Evolutionary conservation across 2,797 vertebrate species (phyloP).

Genomic region (Pelochelys cantorii): DNA sequence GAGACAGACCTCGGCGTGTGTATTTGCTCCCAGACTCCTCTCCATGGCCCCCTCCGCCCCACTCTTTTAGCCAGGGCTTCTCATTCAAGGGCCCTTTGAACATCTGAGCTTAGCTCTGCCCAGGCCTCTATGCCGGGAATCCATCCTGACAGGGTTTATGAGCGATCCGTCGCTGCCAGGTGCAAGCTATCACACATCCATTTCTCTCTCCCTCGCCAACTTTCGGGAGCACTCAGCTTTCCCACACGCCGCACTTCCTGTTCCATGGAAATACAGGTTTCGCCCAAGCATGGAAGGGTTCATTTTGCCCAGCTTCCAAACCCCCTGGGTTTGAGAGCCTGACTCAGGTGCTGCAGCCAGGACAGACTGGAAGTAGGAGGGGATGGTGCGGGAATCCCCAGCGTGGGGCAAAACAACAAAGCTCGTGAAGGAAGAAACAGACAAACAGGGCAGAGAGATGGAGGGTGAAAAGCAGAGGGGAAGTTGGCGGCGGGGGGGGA

Average conservation of each 20-base stretch:
- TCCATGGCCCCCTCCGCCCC: background rate
- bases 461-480: background rate
- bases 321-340: background rate
- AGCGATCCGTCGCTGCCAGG: constrained; percentile 66
- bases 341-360: background rate
- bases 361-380: background rate
- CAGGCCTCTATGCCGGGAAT: background rate
- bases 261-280: constrained; percentile 76
- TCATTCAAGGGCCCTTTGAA: background rate
- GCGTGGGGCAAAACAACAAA: background rate
- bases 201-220: constrained; percentile 68
- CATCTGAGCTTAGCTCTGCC: constrained; percentile 11
- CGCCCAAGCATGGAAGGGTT: background rate
- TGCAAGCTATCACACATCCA: constrained; percentile 73
- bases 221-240: constrained; percentile 71
- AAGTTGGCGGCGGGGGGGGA: background rate
- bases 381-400: background rate
- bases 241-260: constrained; percentile 65
- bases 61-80: background rate
- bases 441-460: rapidly evolving
- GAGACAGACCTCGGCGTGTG: background rate
- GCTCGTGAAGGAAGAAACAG: rapidly evolving
- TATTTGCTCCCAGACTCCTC: background rate
- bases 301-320: constrained; percentile 21
- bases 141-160: constrained; percentile 65